phyloP scores from a whole-genome alignment of 2,888 invertebrate species.

The Meloe dianella region DNA sequence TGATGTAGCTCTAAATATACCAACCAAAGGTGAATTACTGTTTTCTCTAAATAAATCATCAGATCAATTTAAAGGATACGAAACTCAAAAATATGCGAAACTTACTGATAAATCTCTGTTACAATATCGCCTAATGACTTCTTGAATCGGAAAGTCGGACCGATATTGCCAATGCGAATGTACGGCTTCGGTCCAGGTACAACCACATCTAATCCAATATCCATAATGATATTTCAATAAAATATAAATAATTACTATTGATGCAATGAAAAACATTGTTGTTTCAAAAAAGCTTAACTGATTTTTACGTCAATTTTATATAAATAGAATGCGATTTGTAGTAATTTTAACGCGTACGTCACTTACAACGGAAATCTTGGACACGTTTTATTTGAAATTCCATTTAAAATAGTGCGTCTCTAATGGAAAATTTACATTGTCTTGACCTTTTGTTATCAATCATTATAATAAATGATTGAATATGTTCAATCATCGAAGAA shows the following conservation, averaged over 20 bases:
- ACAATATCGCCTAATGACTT: constrained; percentile 44
- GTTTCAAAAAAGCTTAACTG: neutral
- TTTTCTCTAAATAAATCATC: constrained; percentile 43
- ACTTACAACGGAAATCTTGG: no score
- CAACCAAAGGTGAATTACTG: constrained; percentile 50
- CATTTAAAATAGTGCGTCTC: no score
- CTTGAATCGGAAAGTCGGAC: constrained; percentile 38
- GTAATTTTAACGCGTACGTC: no score
- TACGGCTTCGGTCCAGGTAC: constrained; percentile 40
- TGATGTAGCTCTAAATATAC: constrained; percentile 49
- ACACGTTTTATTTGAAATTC: no score
- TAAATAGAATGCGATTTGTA: no score
- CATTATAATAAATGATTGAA: no score
- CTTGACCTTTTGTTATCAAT: no score
- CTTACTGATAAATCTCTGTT: constrained; percentile 48
- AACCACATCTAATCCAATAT: constrained; percentile 40
- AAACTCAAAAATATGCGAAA: constrained; percentile 16
- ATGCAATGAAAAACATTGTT: neutral
- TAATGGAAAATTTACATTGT: no score
- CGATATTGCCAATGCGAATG: constrained; percentile 39
- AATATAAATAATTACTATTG: neutral
- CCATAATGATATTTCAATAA: constrained; percentile 11
- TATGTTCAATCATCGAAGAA: no score
- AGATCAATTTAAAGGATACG: neutral
- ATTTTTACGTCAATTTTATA: no score